Base-by-base conservation (phyloP, 2,797 vertebrate species). In the Acanthopagrus latus region DNA sequence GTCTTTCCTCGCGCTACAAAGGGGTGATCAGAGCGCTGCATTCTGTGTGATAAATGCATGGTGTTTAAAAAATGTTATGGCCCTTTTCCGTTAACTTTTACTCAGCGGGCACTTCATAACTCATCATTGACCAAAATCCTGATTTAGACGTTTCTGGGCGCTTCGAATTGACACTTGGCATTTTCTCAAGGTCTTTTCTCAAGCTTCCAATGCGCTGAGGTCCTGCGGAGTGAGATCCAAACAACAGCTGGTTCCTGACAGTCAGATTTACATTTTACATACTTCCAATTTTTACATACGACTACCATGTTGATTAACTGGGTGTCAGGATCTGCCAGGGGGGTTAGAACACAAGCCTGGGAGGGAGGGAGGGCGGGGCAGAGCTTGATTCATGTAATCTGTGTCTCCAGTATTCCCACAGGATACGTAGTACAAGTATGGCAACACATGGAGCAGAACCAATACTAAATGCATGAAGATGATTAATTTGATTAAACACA, bases 1-100 rank as follows among this genome's bases (percentile, higher is more conserved):
- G 51, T 56, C 44, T 60, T 52, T 58, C 51, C 38, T 41, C 18
- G 7, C 2, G 23, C 25, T 54, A 78, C 64, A 80, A 58, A 83
- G 63, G 20, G 29, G 23, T 1, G 65, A 82, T 76, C 63, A 71
- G 21, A 83, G 66, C 12, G 2, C 12, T n/a, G 4, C 74, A 74
- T 33, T 55, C 57, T 52, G 7, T 56, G 52, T 72, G 52, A 74
- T 56, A 71, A 79, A 72, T 43, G 56, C 7, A 25, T 51, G 3
- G 4, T 10, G 16, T 81, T 74, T 74, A 14, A 76, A 14, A 76
- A 55, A 48, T 64, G 48, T 59, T 46, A 64, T 0, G 7, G 29
- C 33, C 33, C 13, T 14, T 33, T 33, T 33, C 33, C 33, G 8
- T 33, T 55, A 50, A 66, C 63, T 66, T 52, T 51, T n/a, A 56